Evolutionary conservation across 92 coral and sea anemone species (phyloP).

Genomic region (Heliopora coerulea): DNA sequence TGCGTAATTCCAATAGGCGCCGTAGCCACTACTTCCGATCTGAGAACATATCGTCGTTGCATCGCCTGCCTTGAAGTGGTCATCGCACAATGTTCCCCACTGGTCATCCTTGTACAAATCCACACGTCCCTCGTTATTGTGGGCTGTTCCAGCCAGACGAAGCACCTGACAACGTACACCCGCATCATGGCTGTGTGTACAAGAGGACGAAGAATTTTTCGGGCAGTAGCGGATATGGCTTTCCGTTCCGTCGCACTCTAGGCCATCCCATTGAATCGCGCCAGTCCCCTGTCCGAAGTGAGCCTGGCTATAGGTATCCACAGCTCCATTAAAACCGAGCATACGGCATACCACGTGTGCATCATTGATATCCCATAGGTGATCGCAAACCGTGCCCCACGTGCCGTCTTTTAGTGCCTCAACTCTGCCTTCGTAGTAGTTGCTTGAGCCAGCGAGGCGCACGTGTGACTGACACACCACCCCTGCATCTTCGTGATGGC

Average conservation of each 20-base stretch:
- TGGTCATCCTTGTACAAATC: constrained; percentile 12
- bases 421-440: constrained; percentile 59
- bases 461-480: constrained; percentile 50
- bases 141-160: neutral
- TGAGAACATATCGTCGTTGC: neutral
- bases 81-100: constrained; percentile 35
- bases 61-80: neutral
- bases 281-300: constrained; percentile 48
- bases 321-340: constrained; percentile 69
- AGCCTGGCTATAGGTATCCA: constrained; percentile 26
- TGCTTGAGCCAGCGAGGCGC: constrained; percentile 33
- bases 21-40: neutral
- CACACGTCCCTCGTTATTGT: constrained; percentile 24
- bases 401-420: constrained; percentile 61
- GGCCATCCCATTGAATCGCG: constrained; percentile 61
- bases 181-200: constrained; percentile 63
- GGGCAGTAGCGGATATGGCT: constrained; percentile 54
- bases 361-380: constrained; percentile 59
- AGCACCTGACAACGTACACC: constrained; percentile 55
- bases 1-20: neutral
- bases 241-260: constrained; percentile 60
- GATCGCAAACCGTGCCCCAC: constrained; percentile 76
- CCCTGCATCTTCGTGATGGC: constrained; percentile 67
- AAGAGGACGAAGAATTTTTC: constrained; percentile 49
- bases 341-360: constrained; percentile 71